phyloP scores from a whole-genome alignment of 2,113 vertebrate species.

The Cardinalis cardinalis region DNA sequence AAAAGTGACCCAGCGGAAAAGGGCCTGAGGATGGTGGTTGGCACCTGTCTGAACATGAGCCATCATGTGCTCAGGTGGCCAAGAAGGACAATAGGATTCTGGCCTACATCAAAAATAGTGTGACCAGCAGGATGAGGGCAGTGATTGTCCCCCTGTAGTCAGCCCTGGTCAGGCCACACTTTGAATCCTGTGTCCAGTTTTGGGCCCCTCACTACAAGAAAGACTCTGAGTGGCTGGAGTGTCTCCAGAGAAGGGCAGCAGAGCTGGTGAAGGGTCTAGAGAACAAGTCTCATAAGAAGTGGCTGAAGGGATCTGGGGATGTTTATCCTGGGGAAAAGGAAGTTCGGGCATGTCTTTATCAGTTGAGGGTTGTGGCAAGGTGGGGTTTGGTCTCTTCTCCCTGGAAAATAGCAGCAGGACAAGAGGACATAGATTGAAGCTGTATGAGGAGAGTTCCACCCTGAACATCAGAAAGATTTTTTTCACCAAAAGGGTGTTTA shows the following conservation, averaged over 20 bases:
- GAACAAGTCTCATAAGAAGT: not conserved
- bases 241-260: accelerated
- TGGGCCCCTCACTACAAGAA: not conserved
- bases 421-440: not conserved
- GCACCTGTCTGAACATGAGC: not conserved
- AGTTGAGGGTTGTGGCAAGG: not conserved
- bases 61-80: not conserved
- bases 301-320: too few species aligned
- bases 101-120: not conserved
- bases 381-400: not conserved
- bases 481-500: not conserved
- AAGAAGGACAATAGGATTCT: not conserved
- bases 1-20: not conserved
- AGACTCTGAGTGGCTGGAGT: not conserved
- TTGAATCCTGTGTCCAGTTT: not conserved
- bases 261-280: not conserved
- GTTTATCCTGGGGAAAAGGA: not conserved
- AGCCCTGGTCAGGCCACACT: not conserved
- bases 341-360: not conserved
- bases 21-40: not conserved
- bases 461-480: not conserved
- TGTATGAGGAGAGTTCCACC: not conserved
- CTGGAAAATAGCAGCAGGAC: not conserved
- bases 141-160: not conserved
- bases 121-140: not conserved